Evolutionary conservation across 2,113 vertebrate species (phyloP).

Genomic region (Paradoxurus hermaphroditus): DNA sequence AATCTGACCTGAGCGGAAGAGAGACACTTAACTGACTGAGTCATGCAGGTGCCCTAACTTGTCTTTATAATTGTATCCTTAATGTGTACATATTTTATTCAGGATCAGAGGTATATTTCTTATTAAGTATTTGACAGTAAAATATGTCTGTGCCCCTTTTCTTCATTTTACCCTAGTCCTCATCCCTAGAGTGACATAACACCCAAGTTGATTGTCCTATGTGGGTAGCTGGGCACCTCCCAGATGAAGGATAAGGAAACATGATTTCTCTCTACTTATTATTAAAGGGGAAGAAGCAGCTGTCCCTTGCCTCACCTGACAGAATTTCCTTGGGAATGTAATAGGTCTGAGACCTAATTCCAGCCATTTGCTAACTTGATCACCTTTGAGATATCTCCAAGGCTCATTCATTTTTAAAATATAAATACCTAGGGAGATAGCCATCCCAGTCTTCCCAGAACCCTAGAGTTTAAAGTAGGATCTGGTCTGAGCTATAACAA

Average conservation of each 20-base stretch:
- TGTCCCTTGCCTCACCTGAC: not conserved
- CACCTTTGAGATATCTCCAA: not conserved
- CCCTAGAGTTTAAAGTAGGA: not conserved
- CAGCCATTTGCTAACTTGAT: not conserved
- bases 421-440: not conserved
- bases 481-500: not conserved
- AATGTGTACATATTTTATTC: not conserved
- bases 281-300: not conserved
- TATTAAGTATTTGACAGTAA: not conserved
- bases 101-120: not conserved
- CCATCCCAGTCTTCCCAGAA: not conserved
- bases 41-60: too few relatives aligned
- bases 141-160: not conserved
- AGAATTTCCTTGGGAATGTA: not conserved
- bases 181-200: not conserved
- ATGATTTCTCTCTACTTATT: not conserved
- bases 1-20: too few relatives aligned
- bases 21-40: too few relatives aligned
- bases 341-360: not conserved
- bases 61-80: not conserved
- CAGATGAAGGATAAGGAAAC: not conserved
- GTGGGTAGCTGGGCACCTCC: too few relatives aligned
- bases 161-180: not conserved
- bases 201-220: not conserved
- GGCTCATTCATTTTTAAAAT: not conserved